These are phyloP conservation scores for Brassicogethes aeneus DNA, from an alignment of 2,888 invertebrate genomes.

Conservation along the genomic window DNA sequence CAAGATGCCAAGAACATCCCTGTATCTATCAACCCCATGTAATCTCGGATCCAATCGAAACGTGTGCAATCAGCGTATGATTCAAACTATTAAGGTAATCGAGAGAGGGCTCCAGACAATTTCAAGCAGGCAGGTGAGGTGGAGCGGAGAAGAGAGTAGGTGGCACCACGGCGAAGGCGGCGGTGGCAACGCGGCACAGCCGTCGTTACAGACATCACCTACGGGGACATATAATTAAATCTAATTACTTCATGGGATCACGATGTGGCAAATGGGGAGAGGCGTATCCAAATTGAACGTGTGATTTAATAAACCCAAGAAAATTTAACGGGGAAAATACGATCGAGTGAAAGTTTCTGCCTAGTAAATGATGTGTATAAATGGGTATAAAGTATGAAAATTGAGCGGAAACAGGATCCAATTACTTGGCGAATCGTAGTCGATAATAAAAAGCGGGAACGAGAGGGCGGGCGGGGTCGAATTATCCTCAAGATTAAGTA, in stretches of 20 bases:
- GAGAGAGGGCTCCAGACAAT: not conserved
- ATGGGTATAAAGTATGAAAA: too few species aligned
- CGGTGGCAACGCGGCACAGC: not conserved
- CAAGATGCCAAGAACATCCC: too few species aligned
- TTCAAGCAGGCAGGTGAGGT: not conserved
- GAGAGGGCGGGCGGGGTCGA: slow-evolving; percentile 4
- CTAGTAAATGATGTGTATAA: too few species aligned
- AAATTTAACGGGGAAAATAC: too few species aligned
- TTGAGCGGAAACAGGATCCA: too few species aligned
- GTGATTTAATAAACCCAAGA: too few species aligned
- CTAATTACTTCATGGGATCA: not conserved
- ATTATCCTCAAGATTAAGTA: slow-evolving; percentile 21
- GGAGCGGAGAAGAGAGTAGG: not conserved
- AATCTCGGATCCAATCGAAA: not conserved
- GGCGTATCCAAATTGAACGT: too few species aligned
- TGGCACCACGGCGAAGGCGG: not conserved
- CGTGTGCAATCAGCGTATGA: not conserved
- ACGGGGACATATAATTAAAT: not conserved
- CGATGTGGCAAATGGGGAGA: not conserved
- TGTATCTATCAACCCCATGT: too few species aligned
- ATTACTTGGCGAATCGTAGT: not conserved
- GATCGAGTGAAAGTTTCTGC: too few species aligned
- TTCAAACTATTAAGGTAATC: not conserved
- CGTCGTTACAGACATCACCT: not conserved
- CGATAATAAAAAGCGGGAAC: not conserved